Percentiles rank a stretch among this genome's conserved stretches.
Evolutionary conservation across 2,797 vertebrate species (phyloP).

Genomic region (Crypturellus tataupa): DNA sequence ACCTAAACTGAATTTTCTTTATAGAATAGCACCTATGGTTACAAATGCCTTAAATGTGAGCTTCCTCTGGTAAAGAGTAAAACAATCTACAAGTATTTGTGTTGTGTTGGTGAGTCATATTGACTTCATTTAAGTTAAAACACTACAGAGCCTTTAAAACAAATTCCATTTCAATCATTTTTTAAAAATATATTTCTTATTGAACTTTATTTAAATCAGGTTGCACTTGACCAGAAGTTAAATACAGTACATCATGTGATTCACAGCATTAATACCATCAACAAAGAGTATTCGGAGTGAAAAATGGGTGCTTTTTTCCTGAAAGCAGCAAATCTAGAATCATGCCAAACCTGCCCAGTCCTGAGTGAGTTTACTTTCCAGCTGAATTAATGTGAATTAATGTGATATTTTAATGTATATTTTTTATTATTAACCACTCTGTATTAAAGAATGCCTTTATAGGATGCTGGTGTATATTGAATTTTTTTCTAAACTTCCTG

Average conservation of each 20-base stretch:
- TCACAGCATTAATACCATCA: slow-evolving; percentile 4
- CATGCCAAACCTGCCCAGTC: neutral
- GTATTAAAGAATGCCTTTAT: neutral
- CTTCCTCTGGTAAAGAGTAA: neutral
- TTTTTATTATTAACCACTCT: neutral
- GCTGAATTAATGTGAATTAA: neutral
- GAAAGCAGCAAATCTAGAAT: neutral
- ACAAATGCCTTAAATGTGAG: neutral
- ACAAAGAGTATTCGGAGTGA: neutral
- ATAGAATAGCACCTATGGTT: neutral
- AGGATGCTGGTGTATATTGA: neutral
- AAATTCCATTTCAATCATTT: slow-evolving; percentile 7
- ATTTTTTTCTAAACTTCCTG: neutral
- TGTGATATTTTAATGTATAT: neutral
- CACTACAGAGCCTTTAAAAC: neutral
- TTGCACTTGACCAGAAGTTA: neutral
- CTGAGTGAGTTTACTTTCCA: neutral
- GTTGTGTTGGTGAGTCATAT: slow-evolving; percentile 2
- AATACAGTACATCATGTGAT: neutral
- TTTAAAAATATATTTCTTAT: slow-evolving; percentile 31
- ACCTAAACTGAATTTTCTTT: neutral
- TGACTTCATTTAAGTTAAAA: slow-evolving; percentile 22
- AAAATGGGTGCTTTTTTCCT: neutral
- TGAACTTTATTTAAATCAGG: neutral
- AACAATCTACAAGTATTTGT: neutral